Evolutionary conservation across 2,113 vertebrate species (phyloP), one percentile per base, ranked within the genome.

Genomic region (Alces alces): DNA sequence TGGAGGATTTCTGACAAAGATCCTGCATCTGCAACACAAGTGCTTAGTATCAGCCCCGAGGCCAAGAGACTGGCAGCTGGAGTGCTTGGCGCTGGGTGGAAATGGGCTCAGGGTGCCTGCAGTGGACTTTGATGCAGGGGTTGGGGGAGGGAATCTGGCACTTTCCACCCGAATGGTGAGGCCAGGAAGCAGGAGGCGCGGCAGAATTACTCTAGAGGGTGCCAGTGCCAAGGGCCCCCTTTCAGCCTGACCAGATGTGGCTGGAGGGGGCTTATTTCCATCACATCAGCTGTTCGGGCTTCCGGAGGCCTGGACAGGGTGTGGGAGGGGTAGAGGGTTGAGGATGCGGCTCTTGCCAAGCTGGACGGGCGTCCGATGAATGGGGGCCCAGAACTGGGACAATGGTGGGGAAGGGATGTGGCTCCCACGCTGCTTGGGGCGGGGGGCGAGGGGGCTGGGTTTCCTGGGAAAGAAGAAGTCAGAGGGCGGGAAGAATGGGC

Each of bases 241-340:
- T 93, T 86, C 97, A 87, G 82, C 61, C 28, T 3, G 25, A 79
- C 95, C 96, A 97, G 97, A 90, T 98, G 98, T 83, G 25, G 95
- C 83, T 25, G 16, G 10, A 39, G 19, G 43, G 66, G 13, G 39
- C 54, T 55, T 36, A 47, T 96, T 96, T 61, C 76, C 83, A 55
- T 94, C 79, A 39, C 95, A 52, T 52, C 61, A 54, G n/a, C 86
- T 55, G 90, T 30, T 4, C 0, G 45, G 93, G 89, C 95, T 97
- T 97, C 97, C 93, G 83, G 97, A 91, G 60, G 95, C 86, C 86
- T 5, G 23, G 25, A 80, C 61, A 30, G 91, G 64, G 76, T 47
- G 88, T 1, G 36, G 70, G 57, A 43, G 80, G 87, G 78, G 66
- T 2, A 1, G 36, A 36, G 79, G 70, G 47, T 43, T 19, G 23